Base-by-base conservation (phyloP, 2,113 vertebrate species). In the Colius striatus region DNA sequence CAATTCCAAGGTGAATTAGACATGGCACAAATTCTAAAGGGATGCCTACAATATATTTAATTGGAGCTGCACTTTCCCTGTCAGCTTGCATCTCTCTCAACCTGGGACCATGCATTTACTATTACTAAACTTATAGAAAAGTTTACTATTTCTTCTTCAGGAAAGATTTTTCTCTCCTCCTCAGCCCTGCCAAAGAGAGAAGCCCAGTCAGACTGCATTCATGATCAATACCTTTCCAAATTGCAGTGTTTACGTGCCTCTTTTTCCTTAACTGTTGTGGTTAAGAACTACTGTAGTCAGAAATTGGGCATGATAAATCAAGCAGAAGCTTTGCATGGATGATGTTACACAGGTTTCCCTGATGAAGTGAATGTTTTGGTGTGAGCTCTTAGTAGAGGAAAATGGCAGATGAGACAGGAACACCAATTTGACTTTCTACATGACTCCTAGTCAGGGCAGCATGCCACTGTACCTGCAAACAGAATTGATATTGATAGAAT, bases 141-240 rank as follows among this genome's bases (percentile, higher is more conserved):
- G 14, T 10, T 84, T 54, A n/a, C 22, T 70, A 16, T n/a, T 66
- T 16, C 63, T 76, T 53, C 34, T 72, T 76, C 13, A 48, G 53
- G 47, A 58, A 71, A 62, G 3, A 45, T 36, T 67, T 68, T 61
- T 54, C 20, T 10, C 18, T 20, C 11, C 20, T 45, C 34, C n/a
- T 5, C 0, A 2, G 13, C 12, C 32, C 10, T 29, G 2, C 12
- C 38, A 41, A 55, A 41, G 41, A 18, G 0, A 32, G 8, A 54
- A 78, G 6, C 41, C 45, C 38, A 18, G 12, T 27, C 61, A 73
- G 62, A 43, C 26, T 34, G 1, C 10, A 8, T 60, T n/a, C 25
- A 22, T 30, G 13, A 13, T 26, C n/a, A 30, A 18, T 6, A 36
- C 2, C 1, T 5, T 57, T 57, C 11, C 16, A 58, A 36, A 53